Conservation (phyloP, 2,888 invertebrate genomes). For the Nebria salina region DNA sequence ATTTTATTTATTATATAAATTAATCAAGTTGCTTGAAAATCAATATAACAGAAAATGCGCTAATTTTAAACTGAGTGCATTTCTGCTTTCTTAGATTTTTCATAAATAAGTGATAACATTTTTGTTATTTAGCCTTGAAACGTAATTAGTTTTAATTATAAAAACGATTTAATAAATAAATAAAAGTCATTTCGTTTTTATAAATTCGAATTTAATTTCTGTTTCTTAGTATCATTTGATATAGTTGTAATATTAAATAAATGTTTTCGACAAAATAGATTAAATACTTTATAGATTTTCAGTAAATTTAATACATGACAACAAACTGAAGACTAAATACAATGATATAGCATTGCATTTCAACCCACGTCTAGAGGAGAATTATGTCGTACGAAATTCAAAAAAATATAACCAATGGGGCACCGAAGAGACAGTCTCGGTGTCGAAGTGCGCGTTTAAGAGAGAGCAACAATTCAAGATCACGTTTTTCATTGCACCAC, state of each 20-base stretch:
- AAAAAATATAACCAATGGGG: constrained; percentile 77
- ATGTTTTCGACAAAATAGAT: not conserved
- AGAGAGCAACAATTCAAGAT: constrained; percentile 66
- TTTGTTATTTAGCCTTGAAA: not conserved
- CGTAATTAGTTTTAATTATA: not conserved
- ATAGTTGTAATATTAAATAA: not conserved
- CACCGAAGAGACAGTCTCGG: constrained; percentile 75
- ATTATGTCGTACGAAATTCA: constrained; percentile 81
- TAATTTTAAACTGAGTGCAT: not conserved
- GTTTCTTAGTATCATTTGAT: too few species aligned
- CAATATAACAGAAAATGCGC: not conserved
- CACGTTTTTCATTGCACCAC: constrained; percentile 69
- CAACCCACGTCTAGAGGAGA: constrained; percentile 81
- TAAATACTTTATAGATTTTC: constrained; percentile 67
- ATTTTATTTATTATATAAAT: not conserved
- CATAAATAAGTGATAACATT: not conserved
- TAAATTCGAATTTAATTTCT: too few species aligned
- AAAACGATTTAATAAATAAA: not conserved
- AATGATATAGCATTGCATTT: constrained; percentile 77
- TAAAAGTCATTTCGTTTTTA: too few species aligned
- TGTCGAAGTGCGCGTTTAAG: constrained; percentile 63
- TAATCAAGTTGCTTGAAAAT: not conserved
- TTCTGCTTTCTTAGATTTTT: not conserved
- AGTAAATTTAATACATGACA: constrained; percentile 68
- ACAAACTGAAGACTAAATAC: constrained; percentile 54